Conservation (phyloP, 1,140 invertebrate genomes). For the Aphidius ervi region DNA sequence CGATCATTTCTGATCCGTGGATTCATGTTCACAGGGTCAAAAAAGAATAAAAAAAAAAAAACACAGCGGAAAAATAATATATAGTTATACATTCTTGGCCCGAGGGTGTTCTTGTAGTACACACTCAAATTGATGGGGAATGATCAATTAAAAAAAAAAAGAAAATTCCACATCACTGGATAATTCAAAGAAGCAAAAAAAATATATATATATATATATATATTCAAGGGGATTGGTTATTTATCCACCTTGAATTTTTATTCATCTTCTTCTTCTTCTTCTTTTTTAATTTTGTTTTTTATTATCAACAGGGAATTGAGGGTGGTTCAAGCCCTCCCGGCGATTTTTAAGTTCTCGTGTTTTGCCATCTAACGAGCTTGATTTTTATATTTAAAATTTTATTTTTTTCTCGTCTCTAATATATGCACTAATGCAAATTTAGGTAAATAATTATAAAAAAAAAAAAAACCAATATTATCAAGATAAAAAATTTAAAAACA, state of each 20-base stretch:
- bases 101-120: neutral
- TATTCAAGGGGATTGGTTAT: slow-evolving; percentile 15
- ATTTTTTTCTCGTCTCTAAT: neutral
- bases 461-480: neutral
- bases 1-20: neutral
- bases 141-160: too few species aligned
- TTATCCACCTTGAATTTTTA: slow-evolving; percentile 21
- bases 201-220: neutral
- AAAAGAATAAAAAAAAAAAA: too few species aligned
- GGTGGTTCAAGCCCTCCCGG: slow-evolving; percentile 11
- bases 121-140: too few species aligned
- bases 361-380: slow-evolving; percentile 11
- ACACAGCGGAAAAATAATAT: neutral
- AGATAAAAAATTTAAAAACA: too few species aligned
- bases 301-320: slow-evolving; percentile 16
- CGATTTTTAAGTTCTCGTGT: slow-evolving; percentile 13
- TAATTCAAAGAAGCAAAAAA: slow-evolving; percentile 16
- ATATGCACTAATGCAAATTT: neutral
- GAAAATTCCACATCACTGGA: slow-evolving; percentile 20
- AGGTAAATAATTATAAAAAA: neutral
- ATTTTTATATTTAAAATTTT: neutral
- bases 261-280: neutral
- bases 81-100: neutral
- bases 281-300: neutral
- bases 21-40: neutral